These are phyloP conservation scores for Heliopora coerulea DNA, from an alignment of 92 coral and sea anemone species.

Conservation along the genomic window DNA sequence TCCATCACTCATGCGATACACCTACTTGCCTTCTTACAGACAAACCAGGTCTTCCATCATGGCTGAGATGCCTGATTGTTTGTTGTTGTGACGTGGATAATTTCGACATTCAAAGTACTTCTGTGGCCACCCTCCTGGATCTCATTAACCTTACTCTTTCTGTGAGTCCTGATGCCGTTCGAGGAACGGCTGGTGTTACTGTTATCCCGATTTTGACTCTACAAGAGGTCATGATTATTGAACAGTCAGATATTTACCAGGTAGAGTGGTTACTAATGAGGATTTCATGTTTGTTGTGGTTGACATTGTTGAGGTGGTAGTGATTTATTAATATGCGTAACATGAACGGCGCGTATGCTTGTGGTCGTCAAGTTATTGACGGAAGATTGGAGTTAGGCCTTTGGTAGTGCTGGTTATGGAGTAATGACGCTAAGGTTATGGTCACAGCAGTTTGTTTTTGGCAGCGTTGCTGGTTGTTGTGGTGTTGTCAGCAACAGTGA, in stretches of 20 bases:
- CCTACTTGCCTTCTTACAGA: slow-evolving; percentile 29
- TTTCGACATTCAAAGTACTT: slow-evolving; percentile 89
- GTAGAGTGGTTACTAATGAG: slow-evolving; percentile 55
- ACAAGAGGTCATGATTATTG: slow-evolving; percentile 67
- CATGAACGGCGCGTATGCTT: neutral
- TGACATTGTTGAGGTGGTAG: neutral
- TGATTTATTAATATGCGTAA: neutral
- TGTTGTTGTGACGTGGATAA: slow-evolving; percentile 85
- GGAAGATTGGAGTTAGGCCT: neutral
- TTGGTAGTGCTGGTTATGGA: neutral
- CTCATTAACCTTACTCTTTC: slow-evolving; percentile 89
- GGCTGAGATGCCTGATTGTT: slow-evolving; percentile 82
- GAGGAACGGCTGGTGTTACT: slow-evolving; percentile 71
- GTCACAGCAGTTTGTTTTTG: neutral
- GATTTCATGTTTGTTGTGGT: no score
- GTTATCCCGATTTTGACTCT: slow-evolving; percentile 96
- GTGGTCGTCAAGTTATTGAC: neutral
- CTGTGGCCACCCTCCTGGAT: slow-evolving; percentile 89
- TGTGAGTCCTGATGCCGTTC: slow-evolving; percentile 62
- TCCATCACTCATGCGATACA: no score
- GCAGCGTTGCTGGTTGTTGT: neutral
- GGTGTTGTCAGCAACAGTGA: neutral
- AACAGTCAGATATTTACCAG: slow-evolving; percentile 85
- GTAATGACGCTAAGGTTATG: neutral
- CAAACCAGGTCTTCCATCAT: slow-evolving; percentile 67